phyloP scores from a whole-genome alignment of 2,797 vertebrate species.

The Peromyscus aztecus region DNA sequence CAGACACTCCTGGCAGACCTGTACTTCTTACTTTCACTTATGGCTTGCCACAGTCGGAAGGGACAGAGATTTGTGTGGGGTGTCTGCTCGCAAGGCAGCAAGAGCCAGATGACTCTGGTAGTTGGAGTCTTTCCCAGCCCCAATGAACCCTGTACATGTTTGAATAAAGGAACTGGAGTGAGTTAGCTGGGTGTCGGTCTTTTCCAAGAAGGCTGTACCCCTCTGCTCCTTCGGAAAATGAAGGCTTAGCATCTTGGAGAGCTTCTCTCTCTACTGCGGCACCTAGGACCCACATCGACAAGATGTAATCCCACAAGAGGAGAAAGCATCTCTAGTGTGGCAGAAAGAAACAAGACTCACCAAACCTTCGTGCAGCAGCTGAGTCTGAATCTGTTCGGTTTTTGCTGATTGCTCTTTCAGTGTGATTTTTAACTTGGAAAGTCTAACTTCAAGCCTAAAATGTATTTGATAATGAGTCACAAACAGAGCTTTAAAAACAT shows the following conservation, averaged over 20 bases:
- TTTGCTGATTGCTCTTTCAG: constrained; percentile 91
- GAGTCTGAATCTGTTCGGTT: constrained; percentile 92
- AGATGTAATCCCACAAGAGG: background rate
- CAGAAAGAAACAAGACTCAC: constrained; percentile 88
- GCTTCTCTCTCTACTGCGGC: background rate
- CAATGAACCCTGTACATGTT: background rate
- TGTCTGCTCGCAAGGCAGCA: background rate
- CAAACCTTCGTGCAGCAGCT: constrained; percentile 86
- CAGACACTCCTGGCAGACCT: background rate
- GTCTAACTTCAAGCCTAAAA: constrained; percentile 94
- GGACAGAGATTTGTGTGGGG: background rate
- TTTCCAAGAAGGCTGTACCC: background rate
- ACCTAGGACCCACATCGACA: background rate
- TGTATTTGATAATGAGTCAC: constrained; percentile 52
- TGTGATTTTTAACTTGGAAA: constrained; percentile 91
- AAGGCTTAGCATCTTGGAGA: background rate
- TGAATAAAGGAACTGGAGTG: background rate
- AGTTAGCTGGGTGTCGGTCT: background rate
- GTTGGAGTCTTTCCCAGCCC: background rate
- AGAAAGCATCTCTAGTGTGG: background rate
- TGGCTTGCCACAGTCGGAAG: background rate
- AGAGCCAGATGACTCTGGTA: background rate
- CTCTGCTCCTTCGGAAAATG: background rate
- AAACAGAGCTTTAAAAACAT: background rate
- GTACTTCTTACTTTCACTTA: too few species aligned